Evolutionary conservation across 2,888 invertebrate genomes (phyloP).

Genomic region (Campaea margaritaria): DNA sequence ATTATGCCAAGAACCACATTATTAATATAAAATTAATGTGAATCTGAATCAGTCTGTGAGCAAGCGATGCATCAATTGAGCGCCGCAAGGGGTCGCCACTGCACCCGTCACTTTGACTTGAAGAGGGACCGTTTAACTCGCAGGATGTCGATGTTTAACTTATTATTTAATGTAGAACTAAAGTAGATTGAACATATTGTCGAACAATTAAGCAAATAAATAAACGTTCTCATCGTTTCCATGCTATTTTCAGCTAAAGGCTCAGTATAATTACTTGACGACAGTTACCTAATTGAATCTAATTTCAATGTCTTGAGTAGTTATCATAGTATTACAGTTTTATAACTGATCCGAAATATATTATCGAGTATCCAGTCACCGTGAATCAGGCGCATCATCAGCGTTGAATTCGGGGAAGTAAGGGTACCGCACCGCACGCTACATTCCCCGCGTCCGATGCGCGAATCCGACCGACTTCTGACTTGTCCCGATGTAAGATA

Average conservation of each 20-base stretch:
- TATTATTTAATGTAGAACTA: conserved; percentile 27
- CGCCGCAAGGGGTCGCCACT: conserved; percentile 76
- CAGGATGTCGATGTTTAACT: conserved; percentile 56
- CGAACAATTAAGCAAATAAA: conserved; percentile 48
- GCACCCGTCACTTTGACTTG: conserved; percentile 58
- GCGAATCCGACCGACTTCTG: conserved; percentile 76
- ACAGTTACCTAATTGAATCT: too few species aligned
- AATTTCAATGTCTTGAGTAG: too few species aligned
- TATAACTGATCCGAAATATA: not conserved
- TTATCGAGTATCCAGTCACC: conserved; percentile 21
- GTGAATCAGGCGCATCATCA: conserved; percentile 58
- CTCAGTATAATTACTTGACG: too few species aligned
- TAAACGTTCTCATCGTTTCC: too few species aligned
- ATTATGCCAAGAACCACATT: conserved; percentile 30
- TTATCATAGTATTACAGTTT: too few species aligned
- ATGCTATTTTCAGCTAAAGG: not conserved
- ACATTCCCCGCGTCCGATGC: conserved; percentile 67
- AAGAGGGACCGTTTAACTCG: conserved; percentile 52
- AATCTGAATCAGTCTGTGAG: conserved; percentile 59
- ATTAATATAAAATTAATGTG: conserved; percentile 50
- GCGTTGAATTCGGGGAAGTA: conserved; percentile 73
- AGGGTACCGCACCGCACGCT: conserved; percentile 53
- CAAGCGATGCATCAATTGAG: conserved; percentile 80
- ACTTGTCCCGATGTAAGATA: conserved; percentile 71
- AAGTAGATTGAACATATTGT: conserved; percentile 41